Conservation (phyloP, 1,140 invertebrate genomes). For the Adoxophyes honmai region DNA sequence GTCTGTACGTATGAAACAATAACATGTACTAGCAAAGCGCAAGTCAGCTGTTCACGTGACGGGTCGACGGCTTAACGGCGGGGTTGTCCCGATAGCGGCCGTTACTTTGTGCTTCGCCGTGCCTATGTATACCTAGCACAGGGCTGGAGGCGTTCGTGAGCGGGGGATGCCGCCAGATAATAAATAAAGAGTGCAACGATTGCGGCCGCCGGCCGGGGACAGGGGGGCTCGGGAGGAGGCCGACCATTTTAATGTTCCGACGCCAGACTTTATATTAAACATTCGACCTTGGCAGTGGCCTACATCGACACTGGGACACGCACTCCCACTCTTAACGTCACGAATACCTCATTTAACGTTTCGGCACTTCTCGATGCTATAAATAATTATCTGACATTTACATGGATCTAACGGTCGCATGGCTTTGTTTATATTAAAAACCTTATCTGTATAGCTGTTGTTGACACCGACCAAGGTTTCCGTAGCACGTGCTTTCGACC, state of each 20-base stretch:
- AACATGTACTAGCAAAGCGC: neutral
- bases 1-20: too few species aligned
- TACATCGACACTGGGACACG: constrained; percentile 71
- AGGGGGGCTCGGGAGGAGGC: constrained; percentile 62
- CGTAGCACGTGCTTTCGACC: constrained; percentile 18
- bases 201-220: constrained; percentile 60
- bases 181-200: constrained; percentile 76
- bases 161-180: constrained; percentile 66
- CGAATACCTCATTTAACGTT: constrained; percentile 70
- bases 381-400: constrained; percentile 66
- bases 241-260: constrained; percentile 76
- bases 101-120: constrained; percentile 16
- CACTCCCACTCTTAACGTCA: constrained; percentile 60
- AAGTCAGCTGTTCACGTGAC: constrained; percentile 5
- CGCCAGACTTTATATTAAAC: constrained; percentile 77
- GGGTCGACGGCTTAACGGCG: constrained; percentile 1
- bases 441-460: constrained; percentile 34
- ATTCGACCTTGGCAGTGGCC: constrained; percentile 75
- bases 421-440: constrained; percentile 32
- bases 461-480: constrained; percentile 29
- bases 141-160: constrained; percentile 33
- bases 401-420: constrained; percentile 31
- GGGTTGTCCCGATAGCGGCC: constrained; percentile 13
- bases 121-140: constrained; percentile 20
- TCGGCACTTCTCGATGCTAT: constrained; percentile 60